Evolutionary conservation across 2,797 vertebrate genomes (phyloP).

Genomic region (Rhinichthys osculus): DNA sequence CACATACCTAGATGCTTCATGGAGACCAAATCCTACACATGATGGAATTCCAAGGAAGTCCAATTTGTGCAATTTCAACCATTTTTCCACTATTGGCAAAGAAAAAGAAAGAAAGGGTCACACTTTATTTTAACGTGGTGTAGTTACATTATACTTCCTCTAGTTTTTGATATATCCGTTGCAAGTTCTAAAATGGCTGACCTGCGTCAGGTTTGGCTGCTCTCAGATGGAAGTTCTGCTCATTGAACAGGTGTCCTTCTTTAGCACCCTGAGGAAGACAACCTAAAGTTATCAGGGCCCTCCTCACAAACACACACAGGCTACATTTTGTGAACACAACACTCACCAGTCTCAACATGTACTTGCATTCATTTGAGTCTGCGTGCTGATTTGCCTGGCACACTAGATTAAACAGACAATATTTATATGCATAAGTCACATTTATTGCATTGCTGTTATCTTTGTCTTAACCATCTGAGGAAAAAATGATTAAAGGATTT

Average conservation of each 20-base stretch:
- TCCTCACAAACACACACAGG: not conserved
- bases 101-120: not conserved
- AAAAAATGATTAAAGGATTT: not conserved
- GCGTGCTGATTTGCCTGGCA: slow-evolving; percentile 62
- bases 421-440: not conserved
- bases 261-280: slow-evolving; percentile 82
- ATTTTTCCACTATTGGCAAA: slow-evolving; percentile 85
- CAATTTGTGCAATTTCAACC: slow-evolving; percentile 82
- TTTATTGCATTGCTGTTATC: not conserved
- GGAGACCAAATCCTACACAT: slow-evolving; percentile 88
- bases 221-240: slow-evolving; percentile 94
- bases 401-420: slow-evolving; percentile 53
- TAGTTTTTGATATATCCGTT: not conserved
- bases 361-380: slow-evolving; percentile 71
- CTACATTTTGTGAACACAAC: not conserved
- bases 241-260: slow-evolving; percentile 90
- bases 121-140: too few relatives aligned
- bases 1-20: slow-evolving; percentile 88
- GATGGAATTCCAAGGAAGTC: slow-evolving; percentile 87
- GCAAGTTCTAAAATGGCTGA: slow-evolving; percentile 57
- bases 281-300: not conserved
- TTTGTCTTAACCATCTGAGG: not conserved
- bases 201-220: slow-evolving; percentile 84
- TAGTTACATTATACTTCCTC: too few relatives aligned
- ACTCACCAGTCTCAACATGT: slow-evolving; percentile 86